Conservation (phyloP, 2,797 vertebrate genomes). For the Falco rusticolus region DNA sequence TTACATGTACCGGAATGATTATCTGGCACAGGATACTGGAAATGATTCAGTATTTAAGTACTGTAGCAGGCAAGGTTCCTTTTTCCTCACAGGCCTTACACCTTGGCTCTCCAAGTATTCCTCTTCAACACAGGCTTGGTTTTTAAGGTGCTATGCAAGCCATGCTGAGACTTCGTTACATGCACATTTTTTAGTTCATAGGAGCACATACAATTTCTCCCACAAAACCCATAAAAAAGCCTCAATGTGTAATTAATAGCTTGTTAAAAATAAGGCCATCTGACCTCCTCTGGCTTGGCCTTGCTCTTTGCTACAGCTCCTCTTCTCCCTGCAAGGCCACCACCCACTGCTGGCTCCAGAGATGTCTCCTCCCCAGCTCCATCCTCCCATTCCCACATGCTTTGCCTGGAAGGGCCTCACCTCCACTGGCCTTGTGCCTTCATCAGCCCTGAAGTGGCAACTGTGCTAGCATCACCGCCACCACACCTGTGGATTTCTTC, state of each 20-base stretch:
- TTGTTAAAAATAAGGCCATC: neutral
- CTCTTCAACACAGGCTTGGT: neutral
- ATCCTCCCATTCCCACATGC: neutral
- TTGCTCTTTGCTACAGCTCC: neutral
- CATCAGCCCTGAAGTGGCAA: neutral
- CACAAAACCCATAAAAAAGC: neutral
- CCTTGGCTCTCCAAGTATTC: neutral
- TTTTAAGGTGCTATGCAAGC: neutral
- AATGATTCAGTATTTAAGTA: slow-evolving; percentile 43
- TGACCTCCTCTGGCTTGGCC: neutral
- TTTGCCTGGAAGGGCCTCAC: neutral
- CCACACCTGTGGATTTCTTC: neutral
- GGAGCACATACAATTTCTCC: neutral
- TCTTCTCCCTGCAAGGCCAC: neutral
- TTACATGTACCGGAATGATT: slow-evolving; percentile 3
- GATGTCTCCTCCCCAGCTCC: neutral
- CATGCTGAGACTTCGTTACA: neutral
- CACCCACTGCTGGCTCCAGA: neutral
- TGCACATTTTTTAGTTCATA: neutral
- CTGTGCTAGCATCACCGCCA: neutral
- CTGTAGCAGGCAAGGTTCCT: slow-evolving; percentile 8
- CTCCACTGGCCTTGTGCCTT: neutral
- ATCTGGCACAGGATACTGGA: slow-evolving; percentile 37
- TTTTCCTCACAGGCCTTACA: neutral
- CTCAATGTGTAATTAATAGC: neutral